phyloP scores from a whole-genome alignment of 2,888 invertebrate species.

The Drosophila mettleri region DNA sequence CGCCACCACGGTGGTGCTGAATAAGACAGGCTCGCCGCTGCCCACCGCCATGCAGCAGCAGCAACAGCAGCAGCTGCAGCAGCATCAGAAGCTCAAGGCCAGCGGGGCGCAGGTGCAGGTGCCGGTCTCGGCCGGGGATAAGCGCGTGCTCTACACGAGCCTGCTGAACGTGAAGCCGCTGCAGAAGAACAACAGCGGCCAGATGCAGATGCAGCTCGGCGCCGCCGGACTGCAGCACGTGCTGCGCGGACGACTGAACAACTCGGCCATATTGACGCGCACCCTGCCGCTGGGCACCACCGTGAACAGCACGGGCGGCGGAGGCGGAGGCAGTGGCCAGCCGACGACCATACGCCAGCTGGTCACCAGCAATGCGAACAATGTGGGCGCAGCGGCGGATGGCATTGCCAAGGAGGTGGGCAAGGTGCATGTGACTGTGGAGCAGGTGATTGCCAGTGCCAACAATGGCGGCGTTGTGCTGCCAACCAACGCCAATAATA shows the following conservation, averaged over 20 bases:
- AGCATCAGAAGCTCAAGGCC: constrained; percentile 78
- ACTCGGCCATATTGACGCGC: constrained; percentile 80
- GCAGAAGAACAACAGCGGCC: constrained; percentile 83
- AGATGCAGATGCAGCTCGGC: constrained; percentile 83
- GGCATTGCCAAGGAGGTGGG: constrained; percentile 58
- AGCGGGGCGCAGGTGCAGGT: constrained; percentile 51
- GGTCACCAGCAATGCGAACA: constrained; percentile 69
- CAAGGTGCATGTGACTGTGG: constrained; percentile 66
- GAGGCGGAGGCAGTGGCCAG: constrained; percentile 8
- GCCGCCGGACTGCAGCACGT: constrained; percentile 80
- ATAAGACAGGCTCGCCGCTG: constrained; percentile 61
- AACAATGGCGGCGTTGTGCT: constrained; percentile 69
- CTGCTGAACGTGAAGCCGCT: constrained; percentile 83
- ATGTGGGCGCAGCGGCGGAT: constrained; percentile 49
- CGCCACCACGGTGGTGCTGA: constrained; percentile 75
- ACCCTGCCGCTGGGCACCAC: constrained; percentile 79
- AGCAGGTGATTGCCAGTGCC: constrained; percentile 70
- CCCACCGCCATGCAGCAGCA: constrained; percentile 49
- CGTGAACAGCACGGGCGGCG: constrained; percentile 61
- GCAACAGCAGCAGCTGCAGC: constrained; percentile 66
- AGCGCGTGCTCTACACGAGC: constrained; percentile 84
- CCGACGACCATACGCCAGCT: constrained; percentile 64
- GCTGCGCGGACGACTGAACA: constrained; percentile 80
- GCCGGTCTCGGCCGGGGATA: constrained; percentile 60
- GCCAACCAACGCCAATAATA: constrained; percentile 57